Conservation (phyloP, 2,888 invertebrate genomes). For the Hyposoter dolosus region DNA sequence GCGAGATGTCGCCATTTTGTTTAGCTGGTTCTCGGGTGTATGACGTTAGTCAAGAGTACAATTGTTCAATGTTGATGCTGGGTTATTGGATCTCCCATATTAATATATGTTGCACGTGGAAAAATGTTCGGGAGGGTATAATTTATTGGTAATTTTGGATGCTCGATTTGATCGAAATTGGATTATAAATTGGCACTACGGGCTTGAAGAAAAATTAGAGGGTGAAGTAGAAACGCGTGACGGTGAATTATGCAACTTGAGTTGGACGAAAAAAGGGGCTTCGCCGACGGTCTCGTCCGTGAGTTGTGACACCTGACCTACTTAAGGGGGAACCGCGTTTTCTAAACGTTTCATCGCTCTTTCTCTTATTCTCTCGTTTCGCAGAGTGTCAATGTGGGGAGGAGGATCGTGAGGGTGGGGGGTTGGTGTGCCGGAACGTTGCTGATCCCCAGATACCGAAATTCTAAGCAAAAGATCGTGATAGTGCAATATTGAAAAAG, state of each 20-base stretch:
- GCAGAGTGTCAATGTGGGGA: conserved; percentile 9
- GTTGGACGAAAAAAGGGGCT: conserved; percentile 74
- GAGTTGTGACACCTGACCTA: conserved; percentile 82
- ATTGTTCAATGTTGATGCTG: conserved; percentile 77
- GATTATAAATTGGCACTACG: background rate
- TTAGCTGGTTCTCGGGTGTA: conserved; percentile 58
- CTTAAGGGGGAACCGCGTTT: conserved; percentile 71
- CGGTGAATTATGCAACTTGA: conserved; percentile 80
- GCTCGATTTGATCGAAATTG: background rate
- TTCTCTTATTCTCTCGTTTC: conserved; percentile 14
- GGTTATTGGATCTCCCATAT: conserved; percentile 76
- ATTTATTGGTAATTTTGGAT: background rate
- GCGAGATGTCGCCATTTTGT: conserved; percentile 62
- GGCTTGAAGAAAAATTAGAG: conserved; percentile 16
- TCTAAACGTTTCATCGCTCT: conserved; percentile 44
- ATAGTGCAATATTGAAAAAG: conserved; percentile 6
- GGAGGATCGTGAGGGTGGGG: conserved; percentile 33
- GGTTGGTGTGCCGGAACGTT: conserved; percentile 31
- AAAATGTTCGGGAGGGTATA: conserved; percentile 29
- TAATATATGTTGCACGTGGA: conserved; percentile 59
- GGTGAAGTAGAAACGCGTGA: conserved; percentile 79
- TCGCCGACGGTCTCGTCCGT: conserved; percentile 75
- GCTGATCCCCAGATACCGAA: conserved; percentile 24
- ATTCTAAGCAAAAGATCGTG: conserved; percentile 8
- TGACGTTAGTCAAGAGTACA: conserved; percentile 81